Evolutionary conservation across 1,140 invertebrate species (phyloP).

Genomic region (Drosophila punjabiensis): DNA sequence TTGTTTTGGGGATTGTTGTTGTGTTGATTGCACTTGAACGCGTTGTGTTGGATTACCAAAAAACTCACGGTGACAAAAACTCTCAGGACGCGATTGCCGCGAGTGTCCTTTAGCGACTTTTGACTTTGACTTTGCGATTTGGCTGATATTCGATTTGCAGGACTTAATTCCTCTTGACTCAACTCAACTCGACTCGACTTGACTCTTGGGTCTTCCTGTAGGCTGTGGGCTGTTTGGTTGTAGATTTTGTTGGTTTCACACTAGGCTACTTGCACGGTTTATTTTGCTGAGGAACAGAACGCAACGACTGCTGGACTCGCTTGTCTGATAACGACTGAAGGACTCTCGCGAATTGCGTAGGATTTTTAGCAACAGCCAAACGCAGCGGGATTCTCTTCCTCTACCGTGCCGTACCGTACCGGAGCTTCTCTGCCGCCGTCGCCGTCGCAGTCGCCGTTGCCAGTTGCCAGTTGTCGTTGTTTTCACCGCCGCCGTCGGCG

Average conservation of each 20-base stretch:
- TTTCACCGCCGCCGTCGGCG: conserved; percentile 21
- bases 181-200: conserved; percentile 17
- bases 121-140: neutral
- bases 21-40: conserved; percentile 79
- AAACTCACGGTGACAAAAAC: conserved; percentile 62
- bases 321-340: conserved; percentile 85
- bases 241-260: conserved; percentile 70
- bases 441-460: conserved; percentile 33
- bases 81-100: conserved; percentile 61
- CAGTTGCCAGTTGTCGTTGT: conserved; percentile 16
- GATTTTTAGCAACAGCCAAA: conserved; percentile 78
- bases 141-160: conserved; percentile 20
- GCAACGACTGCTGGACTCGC: conserved; percentile 85
- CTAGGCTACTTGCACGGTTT: conserved; percentile 84
- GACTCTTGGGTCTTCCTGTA: conserved; percentile 40
- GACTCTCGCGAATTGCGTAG: conserved; percentile 82
- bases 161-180: conserved; percentile 14
- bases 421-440: conserved; percentile 43
- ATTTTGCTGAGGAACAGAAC: conserved; percentile 79
- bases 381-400: conserved; percentile 49
- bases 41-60: conserved; percentile 60
- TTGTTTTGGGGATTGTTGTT: conserved; percentile 43
- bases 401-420: conserved; percentile 11
- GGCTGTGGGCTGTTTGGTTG: conserved; percentile 40
- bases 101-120: conserved; percentile 5